These are phyloP conservation scores for Lindbergichthys nudifrons DNA, from an alignment of 2,797 vertebrate genomes.

Conservation along the genomic window DNA sequence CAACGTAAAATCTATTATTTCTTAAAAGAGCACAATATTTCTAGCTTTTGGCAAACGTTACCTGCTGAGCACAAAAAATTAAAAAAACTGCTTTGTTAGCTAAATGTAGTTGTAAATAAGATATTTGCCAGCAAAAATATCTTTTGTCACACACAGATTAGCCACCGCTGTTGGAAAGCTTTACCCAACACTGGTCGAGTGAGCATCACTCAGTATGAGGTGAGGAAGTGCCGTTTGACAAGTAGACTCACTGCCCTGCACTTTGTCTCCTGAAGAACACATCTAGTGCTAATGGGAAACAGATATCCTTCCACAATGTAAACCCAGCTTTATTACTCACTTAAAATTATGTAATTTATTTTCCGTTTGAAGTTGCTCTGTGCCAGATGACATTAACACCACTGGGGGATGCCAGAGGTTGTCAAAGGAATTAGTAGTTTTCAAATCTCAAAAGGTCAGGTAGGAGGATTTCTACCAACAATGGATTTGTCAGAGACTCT, in stretches of 20 bases:
- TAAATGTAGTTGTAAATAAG: constrained; percentile 77
- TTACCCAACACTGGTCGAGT: constrained; percentile 83
- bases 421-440: constrained; percentile 13
- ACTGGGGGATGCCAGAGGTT: constrained; percentile 38
- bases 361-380: constrained; percentile 39
- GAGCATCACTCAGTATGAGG: constrained; percentile 82
- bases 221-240: constrained; percentile 82
- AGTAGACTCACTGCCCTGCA: constrained; percentile 68
- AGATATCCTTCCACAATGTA: constrained; percentile 45
- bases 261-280: constrained; percentile 59
- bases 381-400: constrained; percentile 36
- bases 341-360: constrained; percentile 22
- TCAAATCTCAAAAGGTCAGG: constrained; percentile 15
- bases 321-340: constrained; percentile 40
- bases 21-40: constrained; percentile 25
- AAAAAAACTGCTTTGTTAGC: constrained; percentile 59
- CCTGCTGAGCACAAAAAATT: constrained; percentile 35
- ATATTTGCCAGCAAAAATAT: constrained; percentile 83
- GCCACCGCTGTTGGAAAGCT: constrained; percentile 84
- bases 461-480: constrained; percentile 32
- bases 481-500: constrained; percentile 35
- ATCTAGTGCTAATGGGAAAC: constrained; percentile 55
- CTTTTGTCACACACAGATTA: constrained; percentile 85
- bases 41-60: constrained; percentile 45
- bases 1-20: constrained; percentile 12